Percentiles rank a stretch among this genome's conserved stretches.
phyloP scores from a whole-genome alignment of 2,113 vertebrate genomes.

The Microcebus tavaratra region DNA sequence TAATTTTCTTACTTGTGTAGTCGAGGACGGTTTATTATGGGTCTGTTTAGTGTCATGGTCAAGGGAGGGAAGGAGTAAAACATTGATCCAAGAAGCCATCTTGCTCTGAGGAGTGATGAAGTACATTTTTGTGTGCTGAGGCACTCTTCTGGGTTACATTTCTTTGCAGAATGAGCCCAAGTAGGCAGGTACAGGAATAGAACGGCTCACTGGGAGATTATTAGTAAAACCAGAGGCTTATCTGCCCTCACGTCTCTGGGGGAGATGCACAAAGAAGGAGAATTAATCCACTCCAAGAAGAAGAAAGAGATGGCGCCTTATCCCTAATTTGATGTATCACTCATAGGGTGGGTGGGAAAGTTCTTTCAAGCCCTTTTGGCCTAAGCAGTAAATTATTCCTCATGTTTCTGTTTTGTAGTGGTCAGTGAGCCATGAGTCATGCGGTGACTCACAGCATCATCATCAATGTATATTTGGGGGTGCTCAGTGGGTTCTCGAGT shows the following conservation, averaged over 20 bases:
- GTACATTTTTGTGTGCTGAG: slow-evolving; percentile 81
- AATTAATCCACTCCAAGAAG: slow-evolving; percentile 66
- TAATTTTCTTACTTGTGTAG: slow-evolving; percentile 66
- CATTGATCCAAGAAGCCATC: slow-evolving; percentile 80
- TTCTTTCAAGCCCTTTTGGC: slow-evolving; percentile 72
- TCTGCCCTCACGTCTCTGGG: slow-evolving; percentile 56
- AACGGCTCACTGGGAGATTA: slow-evolving; percentile 54
- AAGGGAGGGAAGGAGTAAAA: slow-evolving; percentile 73
- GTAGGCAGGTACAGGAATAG: slow-evolving; percentile 72
- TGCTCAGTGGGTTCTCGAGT: slow-evolving; percentile 39
- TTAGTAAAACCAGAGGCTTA: slow-evolving; percentile 73
- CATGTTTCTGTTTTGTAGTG: slow-evolving; percentile 65
- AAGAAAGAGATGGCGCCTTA: slow-evolving; percentile 71
- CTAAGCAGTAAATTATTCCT: slow-evolving; percentile 69
- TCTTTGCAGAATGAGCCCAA: slow-evolving; percentile 52
- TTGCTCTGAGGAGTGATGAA: slow-evolving; percentile 73
- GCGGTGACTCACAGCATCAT: slow-evolving; percentile 60
- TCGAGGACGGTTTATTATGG: slow-evolving; percentile 67
- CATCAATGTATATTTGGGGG: slow-evolving; percentile 66
- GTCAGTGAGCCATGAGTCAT: slow-evolving; percentile 69
- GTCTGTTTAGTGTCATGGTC: slow-evolving; percentile 76
- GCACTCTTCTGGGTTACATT: slow-evolving; percentile 50
- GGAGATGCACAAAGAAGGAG: slow-evolving; percentile 40
- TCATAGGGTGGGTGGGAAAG: slow-evolving; percentile 69
- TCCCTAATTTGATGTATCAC: slow-evolving; percentile 73